Evolutionary conservation across 2,888 invertebrate genomes (phyloP), one percentile per base, ranked within the genome.

Genomic region (Entomobrya multifasciata): DNA sequence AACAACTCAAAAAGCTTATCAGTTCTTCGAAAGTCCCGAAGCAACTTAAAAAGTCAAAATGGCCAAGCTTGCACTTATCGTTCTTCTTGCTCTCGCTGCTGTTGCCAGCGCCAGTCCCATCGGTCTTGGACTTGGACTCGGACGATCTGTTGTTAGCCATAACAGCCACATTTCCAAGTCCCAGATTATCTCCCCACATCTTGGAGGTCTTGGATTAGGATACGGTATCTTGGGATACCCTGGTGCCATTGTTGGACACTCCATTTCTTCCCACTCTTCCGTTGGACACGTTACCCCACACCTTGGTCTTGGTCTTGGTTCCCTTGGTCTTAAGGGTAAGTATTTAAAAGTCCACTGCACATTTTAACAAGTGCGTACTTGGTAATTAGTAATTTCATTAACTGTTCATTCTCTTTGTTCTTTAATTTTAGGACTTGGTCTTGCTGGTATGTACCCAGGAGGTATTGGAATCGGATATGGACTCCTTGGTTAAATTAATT

Each of bases 81-180:
- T 72, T 72, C 49, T 72, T 72, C 72, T 72, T 72, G 72, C 72
- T n/a, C 72, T 72, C 8, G 72, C 22, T 30, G 72, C 72, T 15
- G 72, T 44, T 72, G 72, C 49, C 15, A 17, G 49, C 11, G 49
- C 72, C 47, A 49, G 0, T 1, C 49, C 49, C 49, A n/a, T 41
- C 17, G 65, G n/a, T n/a, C n/a, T n/a, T n/a, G n/a, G n/a, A n/a
- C n/a, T n/a, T n/a, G n/a, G 65, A n/a, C 11, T 49, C 15, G 72
- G 72, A n/a, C 49, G 72, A 1, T 2, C n/a, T 25, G 65, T 41
- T 11, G 49, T 72, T 27, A 25, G 25, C 49, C 22, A n/a, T 6
- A 49, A 47, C 10, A 10, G 20, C n/a, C 72, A 72, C 15, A 49
- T 49, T n/a, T 4, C 44, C 1, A 70, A 49, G 11, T 72, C 72